These are phyloP conservation scores for Catharus minimus DNA, from an alignment of 2,113 vertebrate species.

Conservation along the genomic window DNA sequence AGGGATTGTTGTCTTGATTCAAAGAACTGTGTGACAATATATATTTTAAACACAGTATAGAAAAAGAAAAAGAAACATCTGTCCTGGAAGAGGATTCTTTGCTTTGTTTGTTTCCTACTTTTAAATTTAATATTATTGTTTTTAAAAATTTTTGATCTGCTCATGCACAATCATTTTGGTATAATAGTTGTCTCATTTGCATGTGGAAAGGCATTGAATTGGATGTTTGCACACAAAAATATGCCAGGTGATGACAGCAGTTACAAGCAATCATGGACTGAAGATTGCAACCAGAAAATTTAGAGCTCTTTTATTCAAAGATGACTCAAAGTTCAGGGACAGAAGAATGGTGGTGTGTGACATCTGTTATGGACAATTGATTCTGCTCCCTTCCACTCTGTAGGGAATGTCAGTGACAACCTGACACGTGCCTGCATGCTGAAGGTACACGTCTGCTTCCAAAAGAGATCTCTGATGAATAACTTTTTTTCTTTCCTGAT, in stretches of 20 bases:
- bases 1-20: neutral
- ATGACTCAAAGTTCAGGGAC: neutral
- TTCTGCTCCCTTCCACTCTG: neutral
- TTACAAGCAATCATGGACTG: neutral
- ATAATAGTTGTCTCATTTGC: neutral
- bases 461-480: neutral
- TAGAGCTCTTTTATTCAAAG: neutral
- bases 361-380: neutral
- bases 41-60: neutral
- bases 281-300: neutral
- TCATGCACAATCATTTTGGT: neutral
- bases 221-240: neutral
- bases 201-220: neutral
- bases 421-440: fast-evolving
- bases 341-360: neutral
- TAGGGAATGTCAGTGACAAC: neutral
- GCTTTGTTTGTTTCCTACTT: neutral
- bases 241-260: neutral
- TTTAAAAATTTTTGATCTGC: neutral
- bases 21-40: neutral
- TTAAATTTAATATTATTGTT: neutral
- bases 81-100: neutral
- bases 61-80: neutral
- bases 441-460: fast-evolving
- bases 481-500: neutral